Base-by-base conservation (phyloP, 2,113 vertebrate species). In the Puntigrus tetrazona region DNA sequence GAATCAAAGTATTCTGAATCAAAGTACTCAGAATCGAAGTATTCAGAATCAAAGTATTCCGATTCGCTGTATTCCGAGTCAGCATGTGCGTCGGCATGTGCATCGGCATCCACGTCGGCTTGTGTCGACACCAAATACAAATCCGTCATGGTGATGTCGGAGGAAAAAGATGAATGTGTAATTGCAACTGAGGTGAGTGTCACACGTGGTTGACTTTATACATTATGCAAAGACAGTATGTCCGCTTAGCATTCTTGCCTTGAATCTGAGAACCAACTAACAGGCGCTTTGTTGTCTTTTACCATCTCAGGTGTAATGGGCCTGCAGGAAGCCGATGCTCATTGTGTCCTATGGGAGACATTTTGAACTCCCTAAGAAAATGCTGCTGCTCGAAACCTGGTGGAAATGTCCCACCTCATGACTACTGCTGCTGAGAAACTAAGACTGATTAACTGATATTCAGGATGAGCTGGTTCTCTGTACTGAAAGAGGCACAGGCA, bases 101-200 rank as follows among this genome's bases (percentile, higher is more conserved):
- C 84, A 84, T 88, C 87, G 81, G 87, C 87, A 34, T 86, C 87
- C 81, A 90, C 92, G 93, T 96, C 96, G 69, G 94, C 92, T 94
- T 96, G 86, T 92, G 97, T 95, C 92, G 97, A 98, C 94, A 98
- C 96, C 85, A 98, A 99, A 94, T 99, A 99, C 95, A 98, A 98
- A 96, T 99, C 97, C 84, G 97, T 99, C 93, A 98, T 96, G 91
- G 97, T 99, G 91, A 96, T 99, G 94, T 98, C 96, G 65, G 97
- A 98, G 91, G 97, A 97, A 87, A 97, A 98, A 92, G 97, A 98
- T 0, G 97, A 99, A 94, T 98, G 97, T 91, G 96, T 99, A 93
- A 97, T 99, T 91, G 97, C 97, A 93, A 99, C 97, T 72, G 97
- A 99, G 97, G 97, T 99, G 88, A 93, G 96, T 94, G 85, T 59